Evolutionary conservation across 1,140 invertebrate genomes (phyloP), one percentile per base, ranked within the genome.

Genomic region (Philaenus spumarius): DNA sequence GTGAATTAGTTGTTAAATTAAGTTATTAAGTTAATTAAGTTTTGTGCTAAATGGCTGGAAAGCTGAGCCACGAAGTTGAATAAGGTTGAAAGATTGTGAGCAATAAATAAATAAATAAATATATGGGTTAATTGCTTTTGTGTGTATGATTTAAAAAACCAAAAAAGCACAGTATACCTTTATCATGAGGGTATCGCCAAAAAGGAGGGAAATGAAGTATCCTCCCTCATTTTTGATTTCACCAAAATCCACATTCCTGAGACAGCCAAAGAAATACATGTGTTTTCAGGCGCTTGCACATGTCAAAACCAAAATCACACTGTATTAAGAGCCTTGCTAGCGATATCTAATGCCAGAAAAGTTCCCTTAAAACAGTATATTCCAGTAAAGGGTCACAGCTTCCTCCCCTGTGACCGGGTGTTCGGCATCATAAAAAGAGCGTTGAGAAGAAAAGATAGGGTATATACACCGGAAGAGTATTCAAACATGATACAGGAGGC

Each of bases 241-340:
- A 60, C 67, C 37, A 53, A 65, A 40, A 59, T 66, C 24, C 59
- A 54, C 53, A 35, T 54, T 55, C 19, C 42, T 26, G 50, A 55
- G 51, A 24, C 37, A 53, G 58, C 65, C 35, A 68, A 63, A 55
- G 55, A 68, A 62, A 59, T 68, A 30, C 62, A 70, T 55, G 20
- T 65, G 1, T 63, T 61, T 45, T 55, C 39, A 47, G 67, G 69
- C 52, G 58, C 43, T 42, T 69, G 66, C 53, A 14, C 61, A 9
- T 63, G 60, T 4, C 66, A 69, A 59, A 66, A 70, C 47, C 26
- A 50, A 23, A 70, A 68, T 40, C 45, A 70, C 39, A 64, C 63
- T 3, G 22, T 55, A 23, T 26, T 55, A 7, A 55, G 39, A 43
- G 42, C 42, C 42, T 45, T 45, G 42, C 7, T 17, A 17, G 42